Percentiles rank a stretch among this genome's conserved stretches.
These are phyloP conservation scores for Scotopteryx bipunctaria DNA, from an alignment of 2,888 invertebrate genomes.

Conservation along the genomic window DNA sequence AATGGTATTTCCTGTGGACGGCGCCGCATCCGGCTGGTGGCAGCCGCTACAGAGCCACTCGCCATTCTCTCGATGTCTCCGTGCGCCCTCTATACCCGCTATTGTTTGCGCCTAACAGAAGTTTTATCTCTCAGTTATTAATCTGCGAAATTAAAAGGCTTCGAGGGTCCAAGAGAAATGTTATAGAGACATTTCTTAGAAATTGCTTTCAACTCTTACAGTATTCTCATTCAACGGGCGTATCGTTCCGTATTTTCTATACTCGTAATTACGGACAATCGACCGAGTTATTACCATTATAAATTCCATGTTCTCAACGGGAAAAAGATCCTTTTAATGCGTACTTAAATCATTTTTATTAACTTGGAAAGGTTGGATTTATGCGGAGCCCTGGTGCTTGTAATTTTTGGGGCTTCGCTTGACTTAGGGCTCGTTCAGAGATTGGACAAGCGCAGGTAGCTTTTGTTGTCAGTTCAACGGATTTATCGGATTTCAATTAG, in stretches of 20 bases:
- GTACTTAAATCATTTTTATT: constrained; percentile 80
- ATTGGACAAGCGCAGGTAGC: constrained; percentile 28
- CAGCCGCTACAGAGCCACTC: constrained; percentile 33
- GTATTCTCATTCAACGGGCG: constrained; percentile 22
- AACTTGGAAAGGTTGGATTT: constrained; percentile 78
- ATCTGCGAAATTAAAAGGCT: constrained; percentile 55
- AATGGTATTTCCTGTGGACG: constrained; percentile 42
- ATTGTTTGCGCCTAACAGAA: constrained; percentile 54
- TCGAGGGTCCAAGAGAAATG: constrained; percentile 39
- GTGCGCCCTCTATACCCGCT: constrained; percentile 44
- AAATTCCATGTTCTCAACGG: constrained; percentile 68
- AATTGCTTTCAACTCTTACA: constrained; percentile 36
- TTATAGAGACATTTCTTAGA: constrained; percentile 38
- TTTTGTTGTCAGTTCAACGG: constrained; percentile 13
- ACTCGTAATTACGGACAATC: constrained; percentile 63
- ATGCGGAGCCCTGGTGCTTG: constrained; percentile 63
- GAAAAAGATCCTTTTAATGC: constrained; percentile 74
- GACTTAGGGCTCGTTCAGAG: constrained; percentile 49
- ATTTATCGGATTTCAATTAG: constrained; percentile 10
- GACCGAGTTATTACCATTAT: constrained; percentile 68
- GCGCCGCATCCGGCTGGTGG: constrained; percentile 23
- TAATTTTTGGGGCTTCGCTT: constrained; percentile 60
- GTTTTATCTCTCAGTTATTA: constrained; percentile 56
- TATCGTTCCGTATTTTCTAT: constrained; percentile 31
- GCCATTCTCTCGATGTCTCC: constrained; percentile 48